phyloP scores from a whole-genome alignment of 1,140 invertebrate genomes.

The Oryzaephilus surinamensis region DNA sequence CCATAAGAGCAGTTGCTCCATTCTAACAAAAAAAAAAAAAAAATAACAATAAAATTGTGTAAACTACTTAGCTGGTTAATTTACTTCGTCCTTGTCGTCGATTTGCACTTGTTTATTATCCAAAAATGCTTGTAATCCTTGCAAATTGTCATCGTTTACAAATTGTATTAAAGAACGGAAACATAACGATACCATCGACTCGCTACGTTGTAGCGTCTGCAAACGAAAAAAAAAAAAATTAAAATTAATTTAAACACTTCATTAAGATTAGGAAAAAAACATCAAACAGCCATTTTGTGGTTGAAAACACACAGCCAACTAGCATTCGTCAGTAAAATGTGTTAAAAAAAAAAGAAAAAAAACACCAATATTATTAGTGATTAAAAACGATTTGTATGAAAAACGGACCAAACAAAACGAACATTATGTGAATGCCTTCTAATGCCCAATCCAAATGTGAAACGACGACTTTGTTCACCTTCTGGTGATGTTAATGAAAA shows the following conservation, averaged over 20 bases:
- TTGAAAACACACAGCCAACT: no score
- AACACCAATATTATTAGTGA: not conserved
- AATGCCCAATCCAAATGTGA: constrained; percentile 40
- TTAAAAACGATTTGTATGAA: not conserved
- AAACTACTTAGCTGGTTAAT: constrained; percentile 12
- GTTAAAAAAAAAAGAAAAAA: not conserved
- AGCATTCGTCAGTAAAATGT: no score
- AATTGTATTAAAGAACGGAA: constrained; percentile 67
- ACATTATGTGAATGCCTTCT: constrained; percentile 45
- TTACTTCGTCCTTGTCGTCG: constrained; percentile 86
- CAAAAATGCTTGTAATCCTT: constrained; percentile 67
- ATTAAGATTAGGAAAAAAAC: no score
- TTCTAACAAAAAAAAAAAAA: constrained; percentile 48
- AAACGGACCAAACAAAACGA: no score
- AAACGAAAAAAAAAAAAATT: constrained; percentile 11
- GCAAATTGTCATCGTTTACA: constrained; percentile 69
- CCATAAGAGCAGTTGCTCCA: constrained; percentile 83
- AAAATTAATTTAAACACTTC: not conserved
- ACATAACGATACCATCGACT: constrained; percentile 79
- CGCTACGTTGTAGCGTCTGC: constrained; percentile 51
- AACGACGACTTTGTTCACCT: constrained; percentile 35
- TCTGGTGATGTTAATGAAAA: constrained; percentile 40
- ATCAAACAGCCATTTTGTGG: no score
- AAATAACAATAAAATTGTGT: not conserved
- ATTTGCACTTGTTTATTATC: constrained; percentile 69